Conservation (phyloP, 1,140 invertebrate genomes). For the Magallana gigas region DNA sequence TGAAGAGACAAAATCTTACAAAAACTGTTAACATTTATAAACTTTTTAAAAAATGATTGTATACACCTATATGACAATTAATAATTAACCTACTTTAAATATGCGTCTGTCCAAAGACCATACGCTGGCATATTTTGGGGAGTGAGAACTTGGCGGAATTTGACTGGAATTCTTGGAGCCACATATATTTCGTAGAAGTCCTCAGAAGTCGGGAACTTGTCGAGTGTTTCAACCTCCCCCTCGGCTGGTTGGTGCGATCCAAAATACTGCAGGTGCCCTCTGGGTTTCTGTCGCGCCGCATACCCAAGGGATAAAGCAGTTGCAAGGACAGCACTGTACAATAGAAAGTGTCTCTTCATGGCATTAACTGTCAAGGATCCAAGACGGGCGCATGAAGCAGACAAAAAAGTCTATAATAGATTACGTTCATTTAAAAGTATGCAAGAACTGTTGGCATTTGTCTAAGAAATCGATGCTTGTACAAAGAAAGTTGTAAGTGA, state of each 20-base stretch:
- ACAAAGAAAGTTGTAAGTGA: background rate
- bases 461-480: background rate
- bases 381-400: too few relatives aligned
- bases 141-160: constrained; percentile 13
- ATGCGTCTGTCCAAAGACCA: constrained; percentile 17
- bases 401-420: too few relatives aligned
- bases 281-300: background rate
- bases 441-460: background rate
- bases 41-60: too few relatives aligned
- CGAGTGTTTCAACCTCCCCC: background rate
- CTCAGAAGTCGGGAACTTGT: background rate
- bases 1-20: too few relatives aligned
- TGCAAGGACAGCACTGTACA: too few relatives aligned
- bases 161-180: background rate
- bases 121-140: background rate
- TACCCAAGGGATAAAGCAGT: background rate
- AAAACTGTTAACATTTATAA: too few relatives aligned
- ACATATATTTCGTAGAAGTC: constrained; percentile 3
- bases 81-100: background rate
- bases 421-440: background rate
- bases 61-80: too few relatives aligned
- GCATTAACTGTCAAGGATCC: too few relatives aligned
- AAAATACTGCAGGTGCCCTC: constrained; percentile 15
- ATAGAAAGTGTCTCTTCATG: too few relatives aligned
- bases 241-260: constrained; percentile 6